Evolutionary conservation across 1,140 invertebrate genomes (phyloP), one percentile per base, ranked within the genome.

Genomic region (Pectinophora gossypiella): DNA sequence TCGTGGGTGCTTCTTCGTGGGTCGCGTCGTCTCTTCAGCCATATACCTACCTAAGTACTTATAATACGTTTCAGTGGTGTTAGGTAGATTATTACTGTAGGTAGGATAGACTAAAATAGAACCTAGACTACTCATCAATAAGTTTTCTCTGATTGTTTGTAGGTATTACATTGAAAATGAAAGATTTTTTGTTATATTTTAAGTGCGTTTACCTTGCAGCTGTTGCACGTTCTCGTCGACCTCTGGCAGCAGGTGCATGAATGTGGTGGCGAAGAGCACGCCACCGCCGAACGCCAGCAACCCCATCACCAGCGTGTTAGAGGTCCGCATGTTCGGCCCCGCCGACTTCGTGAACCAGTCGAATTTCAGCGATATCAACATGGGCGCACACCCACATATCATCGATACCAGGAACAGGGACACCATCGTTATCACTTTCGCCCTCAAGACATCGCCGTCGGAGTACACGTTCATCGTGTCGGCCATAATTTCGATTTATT

Each of bases 161-260:
- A n/a, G n/a, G n/a, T n/a, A n/a, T n/a, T n/a, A n/a, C n/a, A n/a
- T n/a, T n/a, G n/a, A n/a, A n/a, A n/a, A n/a, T n/a, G n/a, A n/a
- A n/a, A n/a, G n/a, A n/a, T n/a, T n/a, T n/a, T n/a, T n/a, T n/a
- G n/a, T n/a, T n/a, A n/a, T n/a, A n/a, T n/a, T n/a, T n/a, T n/a
- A n/a, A n/a, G n/a, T n/a, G n/a, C n/a, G n/a, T n/a, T 80, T 71
- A 73, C 86, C 81, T 64, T 91, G 87, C 18, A 94, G 72, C 21
- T 87, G 62, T 22, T 91, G 78, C 12, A 94, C 89, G 15, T 90
- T 90, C 70, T 95, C 94, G 50, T 91, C 90, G 0, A 97, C 94
- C 88, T 98, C 97, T 0, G 97, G 97, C 22, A 98, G 82, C 48
- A 99, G 85, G 78, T 99, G 97, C 43, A 97, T 86, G 63, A 98